Percentiles rank a stretch among this genome's conserved stretches.
These are phyloP conservation scores for Rhabdornis inornatus DNA, from an alignment of 2,113 vertebrate genomes.

Conservation along the genomic window DNA sequence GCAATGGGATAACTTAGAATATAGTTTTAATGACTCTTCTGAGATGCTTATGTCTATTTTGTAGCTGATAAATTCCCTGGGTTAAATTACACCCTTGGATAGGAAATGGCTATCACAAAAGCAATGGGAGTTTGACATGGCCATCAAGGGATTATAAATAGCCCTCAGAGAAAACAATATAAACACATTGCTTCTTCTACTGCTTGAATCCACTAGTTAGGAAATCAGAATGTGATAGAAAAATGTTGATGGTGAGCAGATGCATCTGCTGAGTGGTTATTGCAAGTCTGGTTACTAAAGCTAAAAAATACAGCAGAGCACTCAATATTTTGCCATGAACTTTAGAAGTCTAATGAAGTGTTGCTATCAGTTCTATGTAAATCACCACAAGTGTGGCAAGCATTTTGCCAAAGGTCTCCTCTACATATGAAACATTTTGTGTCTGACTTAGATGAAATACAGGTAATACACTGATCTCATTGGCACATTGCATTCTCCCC, in stretches of 20 bases:
- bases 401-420: background rate
- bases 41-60: slow-evolving; percentile 6
- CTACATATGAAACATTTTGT: background rate
- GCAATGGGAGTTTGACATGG: background rate
- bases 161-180: background rate
- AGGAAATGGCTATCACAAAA: background rate
- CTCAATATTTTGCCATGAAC: background rate
- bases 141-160: background rate
- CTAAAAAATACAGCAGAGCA: background rate
- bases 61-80: background rate
- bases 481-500: background rate
- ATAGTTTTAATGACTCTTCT: background rate
- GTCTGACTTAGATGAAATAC: background rate
- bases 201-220: background rate
- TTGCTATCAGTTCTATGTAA: background rate
- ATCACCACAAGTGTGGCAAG: background rate
- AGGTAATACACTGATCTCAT: background rate
- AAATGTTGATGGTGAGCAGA: background rate
- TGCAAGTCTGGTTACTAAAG: background rate
- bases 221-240: background rate
- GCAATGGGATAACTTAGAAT: background rate
- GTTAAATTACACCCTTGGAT: background rate
- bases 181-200: background rate
- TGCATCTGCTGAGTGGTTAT: background rate
- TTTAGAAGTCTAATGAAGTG: background rate